Conservation (phyloP, 2,797 vertebrate species). For the Sciurus vulgaris region DNA sequence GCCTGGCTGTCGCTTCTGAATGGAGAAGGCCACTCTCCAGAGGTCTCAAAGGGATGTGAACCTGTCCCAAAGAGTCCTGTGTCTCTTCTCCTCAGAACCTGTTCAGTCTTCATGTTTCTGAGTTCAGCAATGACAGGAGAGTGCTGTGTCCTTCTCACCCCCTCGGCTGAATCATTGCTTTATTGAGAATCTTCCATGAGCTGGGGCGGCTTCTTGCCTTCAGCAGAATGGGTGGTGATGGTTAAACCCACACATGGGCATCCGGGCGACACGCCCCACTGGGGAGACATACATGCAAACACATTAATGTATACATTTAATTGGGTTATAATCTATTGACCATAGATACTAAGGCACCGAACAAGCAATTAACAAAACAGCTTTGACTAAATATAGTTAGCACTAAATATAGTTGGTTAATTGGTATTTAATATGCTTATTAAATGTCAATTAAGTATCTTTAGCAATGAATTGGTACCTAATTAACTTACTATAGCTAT, state of each 20-base stretch:
- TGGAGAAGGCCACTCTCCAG: not conserved
- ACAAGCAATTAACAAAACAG: conserved; percentile 84
- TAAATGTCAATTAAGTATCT: conserved; percentile 87
- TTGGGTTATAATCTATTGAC: conserved; percentile 85
- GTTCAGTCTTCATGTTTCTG: not conserved
- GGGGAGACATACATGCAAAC: conserved; percentile 76
- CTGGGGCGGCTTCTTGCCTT: not conserved
- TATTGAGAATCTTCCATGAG: not conserved
- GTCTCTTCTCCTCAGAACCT: not conserved
- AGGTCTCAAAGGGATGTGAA: not conserved
- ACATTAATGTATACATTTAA: conserved; percentile 81
- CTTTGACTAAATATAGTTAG: conserved; percentile 85
- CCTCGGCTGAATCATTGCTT: not conserved
- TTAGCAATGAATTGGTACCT: conserved; percentile 86
- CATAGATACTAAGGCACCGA: conserved; percentile 80
- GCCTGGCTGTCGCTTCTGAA: not conserved
- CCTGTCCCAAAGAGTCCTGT: not conserved
- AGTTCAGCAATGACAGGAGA: conserved; percentile 39
- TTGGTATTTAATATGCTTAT: conserved; percentile 87
- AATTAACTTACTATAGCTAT: conserved; percentile 87
- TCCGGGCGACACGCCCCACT: conserved; percentile 1
- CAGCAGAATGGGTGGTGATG: conserved; percentile 48
- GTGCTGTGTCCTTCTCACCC: not conserved
- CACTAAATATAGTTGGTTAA: conserved; percentile 86
- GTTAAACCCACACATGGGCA: conserved; percentile 55